Evolutionary conservation across 2,797 vertebrate species (phyloP), one percentile per base, ranked within the genome.

Genomic region (Lagodon rhomboides): DNA sequence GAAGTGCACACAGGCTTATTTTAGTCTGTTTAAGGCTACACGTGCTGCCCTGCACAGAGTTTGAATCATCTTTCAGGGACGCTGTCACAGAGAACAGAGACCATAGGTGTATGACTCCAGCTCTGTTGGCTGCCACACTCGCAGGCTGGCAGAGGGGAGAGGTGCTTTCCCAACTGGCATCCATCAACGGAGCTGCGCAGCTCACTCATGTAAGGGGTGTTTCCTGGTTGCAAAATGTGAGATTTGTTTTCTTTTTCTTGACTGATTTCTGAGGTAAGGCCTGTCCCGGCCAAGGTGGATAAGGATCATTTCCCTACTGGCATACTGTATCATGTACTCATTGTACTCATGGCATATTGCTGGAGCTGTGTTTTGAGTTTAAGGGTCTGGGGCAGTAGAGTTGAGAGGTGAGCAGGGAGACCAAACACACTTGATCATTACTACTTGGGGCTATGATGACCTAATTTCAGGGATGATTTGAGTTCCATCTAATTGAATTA

Each of bases 91-190:
- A 61, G 67, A 85, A 75, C 53, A 67, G 56, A 25, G 58, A 64
- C 22, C 63, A 77, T 62, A 84, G 89, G 82, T 84, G 44, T 66
- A 64, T 70, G 59, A 68, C 72, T 64, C 11, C 43, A 60, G 72
- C 55, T 80, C 58, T 51, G 30, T 60, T 82, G 80, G 89, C 80
- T 64, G 66, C 61, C 58, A 8, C 61, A 38, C 59, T 68, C 69
- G 58, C 44, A 56, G 59, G 15, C 82, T 82, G 85, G 83, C 86
- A 86, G 23, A 56, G 30, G 17, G 22, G 23, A 83, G 76, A 84
- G 89, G 92, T 93, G 83, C 86, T 94, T 93, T 94, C 88, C 92
- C 73, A 84, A 79, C 83, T 91, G 89, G 89, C 90, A 89, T 63
- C 34, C 30, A 68, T 80, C 71, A 71, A 41, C 38, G 69, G 79